Evolutionary conservation across 2,797 vertebrate species (phyloP).

Genomic region (Sebastes itinus): DNA sequence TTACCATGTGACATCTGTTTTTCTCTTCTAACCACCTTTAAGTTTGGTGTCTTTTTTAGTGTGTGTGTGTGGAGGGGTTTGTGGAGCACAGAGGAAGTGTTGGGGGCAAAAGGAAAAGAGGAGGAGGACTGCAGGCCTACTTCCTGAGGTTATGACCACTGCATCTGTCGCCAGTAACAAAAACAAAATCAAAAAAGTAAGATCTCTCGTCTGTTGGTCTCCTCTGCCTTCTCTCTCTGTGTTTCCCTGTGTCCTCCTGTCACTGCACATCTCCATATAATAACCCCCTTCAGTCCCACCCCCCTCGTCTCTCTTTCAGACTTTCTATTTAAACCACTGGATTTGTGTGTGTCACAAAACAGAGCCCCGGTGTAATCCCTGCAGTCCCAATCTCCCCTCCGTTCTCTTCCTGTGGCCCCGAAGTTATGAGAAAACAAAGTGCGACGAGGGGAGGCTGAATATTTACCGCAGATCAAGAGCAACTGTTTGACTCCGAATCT

Average conservation of each 20-base stretch:
- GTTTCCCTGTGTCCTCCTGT: constrained; percentile 2
- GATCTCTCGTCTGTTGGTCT: not conserved
- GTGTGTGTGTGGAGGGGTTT: not conserved
- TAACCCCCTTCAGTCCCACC: not conserved
- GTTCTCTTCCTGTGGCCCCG: constrained; percentile 35
- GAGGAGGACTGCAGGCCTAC: not conserved
- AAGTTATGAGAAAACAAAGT: constrained; percentile 28
- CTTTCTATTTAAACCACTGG: constrained; percentile 41
- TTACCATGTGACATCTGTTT: constrained; percentile 47
- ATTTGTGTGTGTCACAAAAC: constrained; percentile 45
- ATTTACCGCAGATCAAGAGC: constrained; percentile 50
- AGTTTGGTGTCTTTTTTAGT: constrained; percentile 13
- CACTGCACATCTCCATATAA: constrained; percentile 19
- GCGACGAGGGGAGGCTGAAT: constrained; percentile 6
- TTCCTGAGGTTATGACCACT: constrained; percentile 39
- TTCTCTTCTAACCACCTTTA: constrained; percentile 20
- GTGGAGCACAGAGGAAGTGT: not conserved
- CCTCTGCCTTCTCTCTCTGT: no score
- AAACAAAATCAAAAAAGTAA: not conserved
- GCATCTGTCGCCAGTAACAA: constrained; percentile 41
- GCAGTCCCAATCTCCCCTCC: not conserved
- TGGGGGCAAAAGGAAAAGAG: not conserved
- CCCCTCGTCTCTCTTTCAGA: not conserved
- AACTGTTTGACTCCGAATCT: constrained; percentile 68
- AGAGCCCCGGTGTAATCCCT: constrained; percentile 38